phyloP scores from a whole-genome alignment of 2,797 vertebrate species.

The Merluccius polli region DNA sequence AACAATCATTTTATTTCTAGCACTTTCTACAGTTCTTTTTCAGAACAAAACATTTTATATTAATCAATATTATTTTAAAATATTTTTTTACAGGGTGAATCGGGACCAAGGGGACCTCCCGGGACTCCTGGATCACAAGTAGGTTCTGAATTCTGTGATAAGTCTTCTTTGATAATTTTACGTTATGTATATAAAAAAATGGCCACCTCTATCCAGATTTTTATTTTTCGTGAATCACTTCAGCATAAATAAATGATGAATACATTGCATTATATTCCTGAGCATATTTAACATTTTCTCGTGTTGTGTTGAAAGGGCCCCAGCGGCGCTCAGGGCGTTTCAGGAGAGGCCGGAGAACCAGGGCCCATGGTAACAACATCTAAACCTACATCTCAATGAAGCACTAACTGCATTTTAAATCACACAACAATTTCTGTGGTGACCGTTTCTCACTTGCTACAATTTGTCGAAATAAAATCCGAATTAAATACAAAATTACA shows the following conservation, averaged over 20 bases:
- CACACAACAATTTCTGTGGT: not conserved
- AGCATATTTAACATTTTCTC: not conserved
- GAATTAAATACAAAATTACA: not conserved
- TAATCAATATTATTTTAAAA: not conserved
- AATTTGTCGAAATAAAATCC: too few relatives aligned
- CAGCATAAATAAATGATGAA: not conserved
- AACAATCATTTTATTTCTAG: not conserved
- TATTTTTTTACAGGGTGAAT: conserved; percentile 78
- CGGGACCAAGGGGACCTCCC: conserved; percentile 85
- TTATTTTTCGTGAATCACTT: not conserved
- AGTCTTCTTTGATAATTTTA: too few relatives aligned
- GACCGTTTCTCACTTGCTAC: not conserved
- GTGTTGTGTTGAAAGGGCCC: conserved; percentile 72
- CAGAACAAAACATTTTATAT: too few relatives aligned
- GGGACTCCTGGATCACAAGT: conserved; percentile 80
- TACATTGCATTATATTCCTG: not conserved
- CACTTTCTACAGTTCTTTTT: too few relatives aligned
- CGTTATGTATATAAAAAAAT: too few relatives aligned
- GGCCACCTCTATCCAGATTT: not conserved
- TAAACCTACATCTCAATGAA: not conserved
- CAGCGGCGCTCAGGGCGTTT: conserved; percentile 80
- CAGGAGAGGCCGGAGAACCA: conserved; percentile 84
- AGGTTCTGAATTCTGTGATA: conserved; percentile 38
- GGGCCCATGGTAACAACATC: conserved; percentile 60
- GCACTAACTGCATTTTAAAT: not conserved